These are phyloP conservation scores for Trachelus stipa DNA, from an alignment of 2,888 invertebrate species.

Conservation along the genomic window DNA sequence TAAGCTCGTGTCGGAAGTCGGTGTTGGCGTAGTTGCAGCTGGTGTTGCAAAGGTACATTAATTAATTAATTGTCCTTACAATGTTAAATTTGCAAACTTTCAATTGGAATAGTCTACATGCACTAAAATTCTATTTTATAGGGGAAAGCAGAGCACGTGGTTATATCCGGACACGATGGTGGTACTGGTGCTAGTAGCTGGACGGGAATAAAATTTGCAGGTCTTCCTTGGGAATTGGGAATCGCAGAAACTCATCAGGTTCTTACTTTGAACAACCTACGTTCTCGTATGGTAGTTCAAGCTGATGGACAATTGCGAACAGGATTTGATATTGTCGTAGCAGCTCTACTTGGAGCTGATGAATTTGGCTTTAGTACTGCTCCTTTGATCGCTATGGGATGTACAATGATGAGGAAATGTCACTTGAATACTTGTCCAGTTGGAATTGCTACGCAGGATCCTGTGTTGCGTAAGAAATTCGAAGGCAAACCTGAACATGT, in stretches of 20 bases:
- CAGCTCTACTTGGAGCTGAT: constrained; percentile 95
- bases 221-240: constrained; percentile 98
- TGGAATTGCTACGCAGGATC: constrained; percentile 99
- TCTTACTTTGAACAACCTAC: constrained; percentile 90
- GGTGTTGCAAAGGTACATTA: constrained; percentile 92
- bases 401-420: constrained; percentile 99
- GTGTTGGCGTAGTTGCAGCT: constrained; percentile 98
- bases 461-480: constrained; percentile 93
- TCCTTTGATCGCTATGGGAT: constrained; percentile 96
- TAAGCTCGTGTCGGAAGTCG: constrained; percentile 97
- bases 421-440: constrained; percentile 99
- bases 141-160: constrained; percentile 98
- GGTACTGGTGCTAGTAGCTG: constrained; percentile 99
- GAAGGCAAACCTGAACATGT: constrained; percentile 98
- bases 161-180: constrained; percentile 99
- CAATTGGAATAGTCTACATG: not conserved
- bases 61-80: not conserved
- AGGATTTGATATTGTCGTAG: constrained; percentile 96
- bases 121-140: constrained; percentile 53
- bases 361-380: constrained; percentile 99
- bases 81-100: not conserved
- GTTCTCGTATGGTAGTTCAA: constrained; percentile 93
- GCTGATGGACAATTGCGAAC: constrained; percentile 96
- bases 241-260: constrained; percentile 99
- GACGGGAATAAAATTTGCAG: constrained; percentile 99